Base-by-base conservation (phyloP, 2,797 vertebrate genomes). In the Gorsachius magnificus region DNA sequence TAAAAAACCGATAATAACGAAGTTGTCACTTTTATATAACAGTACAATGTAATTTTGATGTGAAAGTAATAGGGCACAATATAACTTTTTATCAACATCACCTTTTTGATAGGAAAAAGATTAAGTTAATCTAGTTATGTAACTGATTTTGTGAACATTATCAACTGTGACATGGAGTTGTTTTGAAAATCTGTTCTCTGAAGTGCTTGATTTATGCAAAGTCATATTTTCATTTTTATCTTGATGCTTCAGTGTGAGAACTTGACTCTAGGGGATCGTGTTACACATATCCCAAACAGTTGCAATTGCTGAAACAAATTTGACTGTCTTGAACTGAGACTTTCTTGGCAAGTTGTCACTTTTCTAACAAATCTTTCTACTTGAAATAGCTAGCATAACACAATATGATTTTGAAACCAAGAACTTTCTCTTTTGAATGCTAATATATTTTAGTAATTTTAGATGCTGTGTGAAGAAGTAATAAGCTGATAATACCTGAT, bases 271-370 rank as follows among this genome's bases (percentile, higher is more conserved):
- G 77, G 68, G 63, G 77, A 83, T 94, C 68, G 13, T 38, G 46
- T 86, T 95, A 79, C 86, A 82, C 46, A 13, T 71, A 87, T 82
- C 89, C 89, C 66, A 79, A 93, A 66, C 83, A 93, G 29, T 57
- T 83, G 79, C 61, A 90, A 28, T 77, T 90, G 33, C 86, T 94
- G 83, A 89, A 95, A 78, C 48, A 70, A 72, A 83, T 95, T 65
- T 93, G 66, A 66, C 64, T 93, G 81, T 74, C 71, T 93, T 93
- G 83, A 94, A n/a, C 35, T 91, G 89, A 96, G 84, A 72, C 79
- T 95, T 92, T 80, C 74, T 94, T 96, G 87, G 90, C 89, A 94
- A 96, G 56, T 93, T 96, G 94, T 96, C 90, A 75, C 65, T 92
- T 96, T 57, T 51, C 58, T 91, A 94, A 61, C 65, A 92, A 51